Evolutionary conservation across 2,888 invertebrate species (phyloP).

Genomic region (Cinara cedri): DNA sequence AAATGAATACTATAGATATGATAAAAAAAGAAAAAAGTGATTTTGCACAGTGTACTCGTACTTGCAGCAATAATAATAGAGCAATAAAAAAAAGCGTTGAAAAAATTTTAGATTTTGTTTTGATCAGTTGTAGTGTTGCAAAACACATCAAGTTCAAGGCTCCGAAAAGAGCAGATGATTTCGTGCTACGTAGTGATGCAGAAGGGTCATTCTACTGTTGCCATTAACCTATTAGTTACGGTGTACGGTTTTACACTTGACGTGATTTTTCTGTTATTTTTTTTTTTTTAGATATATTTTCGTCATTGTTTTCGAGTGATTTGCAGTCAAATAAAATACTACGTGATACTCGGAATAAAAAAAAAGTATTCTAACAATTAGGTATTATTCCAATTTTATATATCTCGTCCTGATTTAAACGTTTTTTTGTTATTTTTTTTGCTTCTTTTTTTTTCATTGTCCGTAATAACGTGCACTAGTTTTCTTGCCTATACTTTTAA

Average conservation of each 20-base stretch:
- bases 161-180: slow-evolving; percentile 30
- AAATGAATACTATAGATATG: too few species aligned
- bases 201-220: slow-evolving; percentile 51
- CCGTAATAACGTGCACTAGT: not conserved
- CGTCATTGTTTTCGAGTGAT: slow-evolving; percentile 50
- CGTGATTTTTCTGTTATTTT: slow-evolving; percentile 43
- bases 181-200: slow-evolving; percentile 15
- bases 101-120: not conserved
- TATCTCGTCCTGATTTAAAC: slow-evolving; percentile 30
- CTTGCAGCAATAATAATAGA: too few species aligned
- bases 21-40: too few species aligned
- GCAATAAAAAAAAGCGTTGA: too few species aligned
- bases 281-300: slow-evolving; percentile 5
- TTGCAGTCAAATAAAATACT: slow-evolving; percentile 49
- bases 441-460: not conserved
- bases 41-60: too few species aligned
- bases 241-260: slow-evolving; percentile 39
- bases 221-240: slow-evolving; percentile 56
- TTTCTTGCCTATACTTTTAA: not conserved
- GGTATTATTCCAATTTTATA: slow-evolving; percentile 38
- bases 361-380: slow-evolving; percentile 48
- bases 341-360: slow-evolving; percentile 33
- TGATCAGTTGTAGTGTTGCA: not conserved
- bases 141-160: slow-evolving; percentile 44
- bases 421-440: not conserved